phyloP scores from a whole-genome alignment of 1,140 invertebrate genomes.

The Meloidogyne hapla region DNA sequence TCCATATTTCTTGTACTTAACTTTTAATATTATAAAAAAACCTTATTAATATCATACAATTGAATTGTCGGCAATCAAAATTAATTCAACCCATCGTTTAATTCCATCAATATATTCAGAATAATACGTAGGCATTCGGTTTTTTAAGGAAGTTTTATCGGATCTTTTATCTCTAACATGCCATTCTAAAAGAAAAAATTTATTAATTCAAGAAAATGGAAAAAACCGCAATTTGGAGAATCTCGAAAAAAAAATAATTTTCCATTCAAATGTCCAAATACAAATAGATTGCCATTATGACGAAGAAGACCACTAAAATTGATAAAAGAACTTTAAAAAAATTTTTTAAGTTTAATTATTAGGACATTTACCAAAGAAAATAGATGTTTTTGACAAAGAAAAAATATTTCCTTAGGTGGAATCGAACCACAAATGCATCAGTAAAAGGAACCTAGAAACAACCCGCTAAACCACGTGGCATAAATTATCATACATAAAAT shows the following conservation, averaged over 20 bases:
- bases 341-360: no score
- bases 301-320: neutral
- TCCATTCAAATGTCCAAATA: neutral
- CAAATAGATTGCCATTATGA: neutral
- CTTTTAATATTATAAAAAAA: constrained; percentile 35
- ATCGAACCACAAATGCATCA: no score
- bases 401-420: no score
- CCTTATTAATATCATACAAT: constrained; percentile 39
- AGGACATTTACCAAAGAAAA: no score
- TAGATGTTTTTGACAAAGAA: no score
- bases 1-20: constrained; percentile 61
- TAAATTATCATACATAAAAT: no score
- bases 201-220: neutral
- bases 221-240: neutral
- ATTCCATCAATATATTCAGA: constrained; percentile 53
- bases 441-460: no score
- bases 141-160: neutral
- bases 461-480: no score
- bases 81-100: constrained; percentile 57
- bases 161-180: neutral
- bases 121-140: constrained; percentile 50
- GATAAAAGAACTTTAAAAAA: neutral
- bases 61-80: constrained; percentile 59
- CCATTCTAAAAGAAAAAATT: neutral
- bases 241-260: neutral